Conservation (phyloP, 2,113 vertebrate genomes). For the Gymnarchus niloticus region DNA sequence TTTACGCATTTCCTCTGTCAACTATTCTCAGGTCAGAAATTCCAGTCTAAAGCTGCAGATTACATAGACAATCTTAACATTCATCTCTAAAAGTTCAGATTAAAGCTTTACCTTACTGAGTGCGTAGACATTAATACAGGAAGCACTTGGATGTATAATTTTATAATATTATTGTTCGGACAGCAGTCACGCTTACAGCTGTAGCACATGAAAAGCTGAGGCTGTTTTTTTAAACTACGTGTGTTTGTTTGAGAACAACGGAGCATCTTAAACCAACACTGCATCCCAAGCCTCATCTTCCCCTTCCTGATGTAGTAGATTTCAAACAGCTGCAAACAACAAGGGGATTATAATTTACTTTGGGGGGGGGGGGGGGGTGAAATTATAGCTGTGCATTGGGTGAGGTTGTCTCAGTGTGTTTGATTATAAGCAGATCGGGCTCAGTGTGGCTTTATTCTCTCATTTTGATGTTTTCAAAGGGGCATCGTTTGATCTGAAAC, state of each 20-base stretch:
- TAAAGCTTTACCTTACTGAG: neutral
- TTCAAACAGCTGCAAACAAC: neutral
- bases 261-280: neutral
- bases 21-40: too few species aligned
- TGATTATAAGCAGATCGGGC: constrained; percentile 15
- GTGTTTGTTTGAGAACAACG: neutral
- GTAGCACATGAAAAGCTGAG: neutral
- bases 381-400: constrained; percentile 21
- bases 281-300: neutral
- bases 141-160: neutral
- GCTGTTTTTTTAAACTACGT: neutral
- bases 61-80: too few species aligned
- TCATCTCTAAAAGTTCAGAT: too few species aligned
- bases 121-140: neutral
- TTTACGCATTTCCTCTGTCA: neutral
- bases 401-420: constrained; percentile 12
- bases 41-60: too few species aligned
- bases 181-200: neutral
- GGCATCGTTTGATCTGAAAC: neutral
- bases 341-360: constrained; percentile 5
- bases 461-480: constrained; percentile 22
- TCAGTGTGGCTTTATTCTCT: constrained; percentile 14
- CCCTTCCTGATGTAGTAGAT: neutral
- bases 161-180: neutral
- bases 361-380: neutral